Evolutionary conservation across 2,113 vertebrate species (phyloP), one percentile per base, ranked within the genome.

Genomic region (Chionodraco myersi): DNA sequence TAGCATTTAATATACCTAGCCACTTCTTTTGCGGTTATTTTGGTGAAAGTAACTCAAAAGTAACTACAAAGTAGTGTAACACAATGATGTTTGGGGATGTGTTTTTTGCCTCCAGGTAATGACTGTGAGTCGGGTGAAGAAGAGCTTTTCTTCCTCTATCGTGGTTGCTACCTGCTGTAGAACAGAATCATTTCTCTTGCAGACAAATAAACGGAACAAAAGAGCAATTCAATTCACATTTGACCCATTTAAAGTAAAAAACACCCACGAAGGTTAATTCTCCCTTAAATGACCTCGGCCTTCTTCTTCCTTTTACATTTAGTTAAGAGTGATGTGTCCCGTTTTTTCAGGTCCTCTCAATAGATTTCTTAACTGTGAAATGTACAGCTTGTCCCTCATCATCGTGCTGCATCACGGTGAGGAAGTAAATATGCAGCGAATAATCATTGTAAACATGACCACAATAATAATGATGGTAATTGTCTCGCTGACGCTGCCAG

Each of bases 391-490:
- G 0, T 6, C 45, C 16, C 61, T 14, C 68, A 30, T 69, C 26
- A 41, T 36, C 0, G 47, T n/a, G 68, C 61, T 6, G 30, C 16
- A 66, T 77, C 68, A 58, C 18, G 14, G 68, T 51, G 59, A 68
- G 69, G 72, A 49, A 30, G 67, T 71, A 65, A 84, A 59, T 9
- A 77, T 58, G 72, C 80, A 60, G 77, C 66, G 26, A 80, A 76
- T 77, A 78, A 82, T 79, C 59, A 61, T 79, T 70, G 85, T 85
- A 84, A 88, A 88, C 86, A 85, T 70, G 74, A 87, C 80, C 61
- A 77, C 77, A 76, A 87, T 87, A 86, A 91, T 75, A 79, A 79
- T 65, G 72, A 57, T 23, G 78, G 56, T 88, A 79, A 86, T 88
- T 86, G 71, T 18, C 61, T 70, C 1, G 69, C 45, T 49, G 18